Conservation (phyloP, 2,113 vertebrate species). For the Tylochromis polylepis region DNA sequence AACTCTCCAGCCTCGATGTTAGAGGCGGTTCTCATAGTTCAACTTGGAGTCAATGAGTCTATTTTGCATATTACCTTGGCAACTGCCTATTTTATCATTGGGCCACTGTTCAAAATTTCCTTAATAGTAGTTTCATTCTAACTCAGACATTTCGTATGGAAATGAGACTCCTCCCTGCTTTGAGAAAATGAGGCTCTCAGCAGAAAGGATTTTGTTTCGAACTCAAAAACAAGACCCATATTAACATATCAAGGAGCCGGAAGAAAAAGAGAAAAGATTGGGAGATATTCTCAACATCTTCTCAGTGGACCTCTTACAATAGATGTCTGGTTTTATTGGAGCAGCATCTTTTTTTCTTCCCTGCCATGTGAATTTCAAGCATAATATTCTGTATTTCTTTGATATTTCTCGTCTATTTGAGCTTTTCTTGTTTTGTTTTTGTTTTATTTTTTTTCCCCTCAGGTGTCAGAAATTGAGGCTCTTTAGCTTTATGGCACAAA, state of each 20-base stretch:
- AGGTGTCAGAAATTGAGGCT: neutral
- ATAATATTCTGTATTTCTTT: neutral
- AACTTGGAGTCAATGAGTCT: constrained; percentile 53
- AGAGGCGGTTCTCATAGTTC: constrained; percentile 53
- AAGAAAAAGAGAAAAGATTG: neutral
- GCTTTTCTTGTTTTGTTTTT: neutral
- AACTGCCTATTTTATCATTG: constrained; percentile 69
- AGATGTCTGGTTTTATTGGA: constrained; percentile 20
- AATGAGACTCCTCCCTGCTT: constrained; percentile 66
- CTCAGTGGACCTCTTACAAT: constrained; percentile 46
- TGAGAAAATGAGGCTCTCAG: constrained; percentile 57
- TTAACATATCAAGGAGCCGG: constrained; percentile 66
- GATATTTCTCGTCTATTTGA: neutral
- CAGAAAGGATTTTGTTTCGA: constrained; percentile 61
- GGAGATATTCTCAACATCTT: constrained; percentile 53
- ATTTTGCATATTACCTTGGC: constrained; percentile 69
- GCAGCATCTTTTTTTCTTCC: neutral
- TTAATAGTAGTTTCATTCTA: constrained; percentile 67
- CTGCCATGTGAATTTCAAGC: neutral
- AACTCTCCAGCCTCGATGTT: constrained; percentile 34
- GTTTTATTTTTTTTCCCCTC: neutral
- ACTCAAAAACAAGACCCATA: constrained; percentile 54
- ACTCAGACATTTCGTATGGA: constrained; percentile 66
- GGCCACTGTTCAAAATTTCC: constrained; percentile 52
- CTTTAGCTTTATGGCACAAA: neutral